Conservation (phyloP, 2,888 invertebrate genomes). For the Deladenus siricidicola region DNA sequence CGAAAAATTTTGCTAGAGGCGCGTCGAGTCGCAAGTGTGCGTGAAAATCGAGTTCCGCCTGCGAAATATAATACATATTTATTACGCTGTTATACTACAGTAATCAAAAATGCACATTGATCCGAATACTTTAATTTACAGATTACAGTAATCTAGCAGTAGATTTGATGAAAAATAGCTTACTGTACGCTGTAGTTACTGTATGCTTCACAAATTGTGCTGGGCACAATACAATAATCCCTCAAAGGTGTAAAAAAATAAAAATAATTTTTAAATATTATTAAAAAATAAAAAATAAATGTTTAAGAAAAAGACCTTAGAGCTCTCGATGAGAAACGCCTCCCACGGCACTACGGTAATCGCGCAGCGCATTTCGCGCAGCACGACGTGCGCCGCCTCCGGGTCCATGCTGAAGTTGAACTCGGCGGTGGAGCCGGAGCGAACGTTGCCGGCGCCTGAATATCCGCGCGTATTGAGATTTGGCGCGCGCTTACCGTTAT, state of each 20-base stretch:
- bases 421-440: constrained; percentile 60
- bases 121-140: too few relatives aligned
- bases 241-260: background rate
- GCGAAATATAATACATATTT: background rate
- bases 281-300: constrained; percentile 1
- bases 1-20: constrained; percentile 23
- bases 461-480: background rate
- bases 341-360: constrained; percentile 68
- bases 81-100: too few relatives aligned
- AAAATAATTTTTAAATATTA: background rate
- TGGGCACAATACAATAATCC: too few relatives aligned
- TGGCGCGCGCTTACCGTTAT: background rate
- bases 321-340: constrained; percentile 29
- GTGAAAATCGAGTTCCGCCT: constrained; percentile 23
- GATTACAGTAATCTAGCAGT: too few relatives aligned
- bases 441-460: constrained; percentile 52
- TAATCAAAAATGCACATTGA: too few relatives aligned
- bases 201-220: background rate
- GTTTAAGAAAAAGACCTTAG: background rate
- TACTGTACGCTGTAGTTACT: background rate
- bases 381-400: constrained; percentile 68
- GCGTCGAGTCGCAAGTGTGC: constrained; percentile 24
- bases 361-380: constrained; percentile 61
- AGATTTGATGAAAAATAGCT: background rate
- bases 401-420: constrained; percentile 72